These are phyloP conservation scores for Scytalopus superciliaris DNA, from an alignment of 2,113 vertebrate species.

Conservation along the genomic window DNA sequence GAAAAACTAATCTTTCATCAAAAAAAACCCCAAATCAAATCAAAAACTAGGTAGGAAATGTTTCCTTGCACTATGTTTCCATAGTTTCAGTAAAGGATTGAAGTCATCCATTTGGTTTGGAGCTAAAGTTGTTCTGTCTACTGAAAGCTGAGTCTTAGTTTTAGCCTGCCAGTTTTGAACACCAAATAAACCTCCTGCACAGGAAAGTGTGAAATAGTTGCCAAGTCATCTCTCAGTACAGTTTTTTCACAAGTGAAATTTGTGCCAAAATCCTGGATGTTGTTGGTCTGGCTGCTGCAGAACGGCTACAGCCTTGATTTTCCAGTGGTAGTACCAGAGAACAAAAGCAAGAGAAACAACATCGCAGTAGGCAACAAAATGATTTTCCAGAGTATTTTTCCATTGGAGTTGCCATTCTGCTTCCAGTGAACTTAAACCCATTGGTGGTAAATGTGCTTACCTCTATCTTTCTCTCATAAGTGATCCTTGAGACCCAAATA, in stretches of 20 bases:
- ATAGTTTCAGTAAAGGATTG: background rate
- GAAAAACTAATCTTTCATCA: background rate
- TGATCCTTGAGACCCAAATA: background rate
- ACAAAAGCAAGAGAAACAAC: background rate
- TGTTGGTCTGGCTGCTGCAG: fast-evolving
- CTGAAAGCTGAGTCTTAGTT: background rate
- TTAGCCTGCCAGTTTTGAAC: background rate
- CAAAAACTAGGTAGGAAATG: background rate
- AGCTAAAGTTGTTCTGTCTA: background rate
- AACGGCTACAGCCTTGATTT: fast-evolving
- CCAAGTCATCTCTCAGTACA: background rate
- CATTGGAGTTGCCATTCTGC: background rate
- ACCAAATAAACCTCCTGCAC: background rate
- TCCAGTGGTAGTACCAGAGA: background rate
- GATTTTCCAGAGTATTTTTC: background rate
- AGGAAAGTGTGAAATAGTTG: background rate
- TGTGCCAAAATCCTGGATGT: background rate
- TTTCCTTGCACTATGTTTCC: background rate
- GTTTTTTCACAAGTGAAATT: background rate
- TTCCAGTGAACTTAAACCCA: background rate
- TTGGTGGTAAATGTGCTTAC: background rate
- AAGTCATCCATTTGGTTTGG: background rate
- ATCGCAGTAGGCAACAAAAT: background rate
- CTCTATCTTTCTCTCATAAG: background rate
- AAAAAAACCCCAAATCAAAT: background rate